Evolutionary conservation across 2,888 invertebrate species (phyloP).

Genomic region (Apamea sordens): DNA sequence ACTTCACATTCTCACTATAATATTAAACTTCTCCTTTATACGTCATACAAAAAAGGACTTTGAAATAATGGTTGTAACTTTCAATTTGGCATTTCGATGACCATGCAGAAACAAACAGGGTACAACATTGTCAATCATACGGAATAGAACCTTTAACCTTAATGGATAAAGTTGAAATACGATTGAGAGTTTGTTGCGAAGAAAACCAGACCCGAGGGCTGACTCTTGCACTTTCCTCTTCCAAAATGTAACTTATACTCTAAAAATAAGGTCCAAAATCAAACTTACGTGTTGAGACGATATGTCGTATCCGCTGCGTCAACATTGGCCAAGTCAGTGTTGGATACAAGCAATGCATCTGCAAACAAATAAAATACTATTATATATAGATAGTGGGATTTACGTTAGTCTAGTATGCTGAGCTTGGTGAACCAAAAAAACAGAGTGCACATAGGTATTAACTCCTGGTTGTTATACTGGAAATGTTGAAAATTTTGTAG

Average conservation of each 20-base stretch:
- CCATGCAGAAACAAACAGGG: constrained; percentile 18
- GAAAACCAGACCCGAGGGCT: constrained; percentile 61
- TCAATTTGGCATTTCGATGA: constrained; percentile 35
- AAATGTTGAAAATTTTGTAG: background rate
- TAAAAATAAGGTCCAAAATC: constrained; percentile 65
- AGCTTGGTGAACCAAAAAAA: constrained; percentile 23
- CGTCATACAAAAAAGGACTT: constrained; percentile 54
- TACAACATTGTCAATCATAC: constrained; percentile 13
- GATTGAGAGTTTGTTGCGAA: constrained; percentile 46
- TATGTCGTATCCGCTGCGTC: constrained; percentile 69
- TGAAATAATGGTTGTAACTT: constrained; percentile 30
- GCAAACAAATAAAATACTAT: constrained; percentile 79
- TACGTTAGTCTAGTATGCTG: constrained; percentile 11
- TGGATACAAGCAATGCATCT: constrained; percentile 81
- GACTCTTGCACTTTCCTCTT: constrained; percentile 11
- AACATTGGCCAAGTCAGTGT: constrained; percentile 75
- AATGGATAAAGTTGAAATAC: constrained; percentile 67
- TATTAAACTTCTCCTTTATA: constrained; percentile 73
- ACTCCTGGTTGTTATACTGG: background rate
- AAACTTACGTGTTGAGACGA: constrained; percentile 73
- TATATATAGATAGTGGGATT: constrained; percentile 54
- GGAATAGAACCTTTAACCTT: constrained; percentile 58
- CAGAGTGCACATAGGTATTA: constrained; percentile 9
- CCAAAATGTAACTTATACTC: constrained; percentile 45
- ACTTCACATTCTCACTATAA: constrained; percentile 79